Percentiles rank a stretch among this genome's conserved stretches.
These are phyloP conservation scores for Acronicta alni DNA, from an alignment of 2,888 invertebrate genomes.

Conservation along the genomic window DNA sequence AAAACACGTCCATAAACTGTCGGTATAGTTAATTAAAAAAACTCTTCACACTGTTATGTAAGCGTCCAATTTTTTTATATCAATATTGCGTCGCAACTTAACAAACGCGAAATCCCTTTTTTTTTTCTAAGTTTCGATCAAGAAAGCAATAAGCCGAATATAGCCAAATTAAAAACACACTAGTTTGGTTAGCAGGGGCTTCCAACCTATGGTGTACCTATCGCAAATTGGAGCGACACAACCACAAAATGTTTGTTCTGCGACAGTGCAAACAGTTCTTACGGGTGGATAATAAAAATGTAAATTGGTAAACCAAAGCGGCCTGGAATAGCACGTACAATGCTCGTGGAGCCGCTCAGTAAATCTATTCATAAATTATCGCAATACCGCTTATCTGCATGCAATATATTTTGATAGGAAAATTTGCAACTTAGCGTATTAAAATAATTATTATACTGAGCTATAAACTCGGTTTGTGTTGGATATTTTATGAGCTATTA, in stretches of 20 bases:
- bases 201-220: conserved; percentile 32
- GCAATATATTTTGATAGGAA: conserved; percentile 63
- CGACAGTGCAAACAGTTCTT: conserved; percentile 56
- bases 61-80: too few relatives aligned
- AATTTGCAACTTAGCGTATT: conserved; percentile 42
- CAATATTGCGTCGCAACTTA: conserved; percentile 9
- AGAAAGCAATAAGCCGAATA: conserved; percentile 24
- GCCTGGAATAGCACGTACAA: conserved; percentile 59
- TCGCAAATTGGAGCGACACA: conserved; percentile 50
- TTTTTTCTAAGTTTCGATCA: conserved; percentile 32
- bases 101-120: conserved; percentile 25
- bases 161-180: conserved; percentile 40
- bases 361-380: conserved; percentile 73
- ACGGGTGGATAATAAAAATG: conserved; percentile 70
- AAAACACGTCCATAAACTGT: too few relatives aligned
- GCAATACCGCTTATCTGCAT: conserved; percentile 65
- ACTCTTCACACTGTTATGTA: too few relatives aligned
- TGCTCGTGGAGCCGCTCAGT: conserved; percentile 54
- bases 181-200: conserved; percentile 33
- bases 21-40: too few relatives aligned
- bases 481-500: conserved; percentile 21
- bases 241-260: conserved; percentile 55
- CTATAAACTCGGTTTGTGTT: conserved; percentile 32
- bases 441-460: conserved; percentile 46
- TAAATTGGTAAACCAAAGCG: conserved; percentile 70